Evolutionary conservation across 2,113 vertebrate species (phyloP).

Genomic region (Syngnathus floridae): DNA sequence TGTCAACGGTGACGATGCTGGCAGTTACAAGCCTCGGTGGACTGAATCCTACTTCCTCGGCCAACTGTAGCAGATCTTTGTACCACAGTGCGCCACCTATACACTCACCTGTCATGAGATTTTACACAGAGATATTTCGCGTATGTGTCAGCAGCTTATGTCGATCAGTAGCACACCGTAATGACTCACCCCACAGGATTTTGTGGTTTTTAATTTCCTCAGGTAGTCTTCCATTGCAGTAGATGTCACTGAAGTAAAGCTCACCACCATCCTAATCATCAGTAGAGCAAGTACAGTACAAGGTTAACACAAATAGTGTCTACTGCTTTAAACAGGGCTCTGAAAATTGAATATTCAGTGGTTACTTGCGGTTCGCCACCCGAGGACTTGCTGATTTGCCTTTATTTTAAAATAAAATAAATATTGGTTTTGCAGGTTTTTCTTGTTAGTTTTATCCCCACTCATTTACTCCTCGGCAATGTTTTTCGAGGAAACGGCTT

Average conservation of each 20-base stretch:
- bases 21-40: slow-evolving; percentile 74
- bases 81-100: slow-evolving; percentile 67
- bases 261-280: slow-evolving; percentile 9
- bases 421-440: no score
- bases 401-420: no score
- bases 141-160: neutral
- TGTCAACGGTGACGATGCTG: slow-evolving; percentile 63
- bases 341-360: no score
- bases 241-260: slow-evolving; percentile 12
- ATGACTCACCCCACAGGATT: slow-evolving; percentile 11
- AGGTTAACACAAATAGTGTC: neutral
- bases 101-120: slow-evolving; percentile 14
- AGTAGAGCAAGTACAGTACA: neutral
- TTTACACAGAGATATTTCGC: neutral
- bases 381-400: no score
- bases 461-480: no score
- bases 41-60: slow-evolving; percentile 80
- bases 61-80: slow-evolving; percentile 77
- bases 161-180: neutral
- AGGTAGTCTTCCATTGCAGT: slow-evolving; percentile 7
- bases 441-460: no score
- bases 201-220: slow-evolving; percentile 7
- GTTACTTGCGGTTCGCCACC: no score
- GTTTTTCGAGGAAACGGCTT: no score
- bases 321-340: neutral